Conservation (phyloP, 2,888 invertebrate species). For the Chaitophorus viminalis region DNA sequence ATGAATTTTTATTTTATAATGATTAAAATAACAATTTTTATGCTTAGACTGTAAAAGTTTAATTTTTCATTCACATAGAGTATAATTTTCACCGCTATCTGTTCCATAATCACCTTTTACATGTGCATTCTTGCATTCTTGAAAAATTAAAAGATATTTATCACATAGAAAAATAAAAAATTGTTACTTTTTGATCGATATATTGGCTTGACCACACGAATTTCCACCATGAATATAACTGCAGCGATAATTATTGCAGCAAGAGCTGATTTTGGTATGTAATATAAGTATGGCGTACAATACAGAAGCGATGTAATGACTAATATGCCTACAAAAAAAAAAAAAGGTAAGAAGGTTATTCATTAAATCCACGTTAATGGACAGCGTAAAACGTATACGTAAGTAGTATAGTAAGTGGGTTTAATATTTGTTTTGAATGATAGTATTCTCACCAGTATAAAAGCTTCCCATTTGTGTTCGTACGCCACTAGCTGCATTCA, state of each 20-base stretch:
- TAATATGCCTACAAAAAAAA: conserved; percentile 72
- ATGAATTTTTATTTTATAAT: no score
- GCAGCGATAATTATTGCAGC: conserved; percentile 93
- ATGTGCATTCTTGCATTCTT: neutral
- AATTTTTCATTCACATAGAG: no score
- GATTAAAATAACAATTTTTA: no score
- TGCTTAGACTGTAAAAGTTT: no score
- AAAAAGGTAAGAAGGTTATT: neutral
- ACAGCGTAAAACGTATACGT: neutral
- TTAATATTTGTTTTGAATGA: no score
- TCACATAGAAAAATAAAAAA: conserved; percentile 63
- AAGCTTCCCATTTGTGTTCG: conserved; percentile 86
- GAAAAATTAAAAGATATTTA: conserved; percentile 71
- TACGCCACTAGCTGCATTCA: conserved; percentile 89
- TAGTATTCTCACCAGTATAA: conserved; percentile 74
- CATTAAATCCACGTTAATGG: neutral
- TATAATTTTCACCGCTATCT: no score
- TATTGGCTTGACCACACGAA: conserved; percentile 85
- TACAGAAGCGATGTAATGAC: conserved; percentile 86
- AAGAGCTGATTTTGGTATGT: conserved; percentile 84
- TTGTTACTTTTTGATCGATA: conserved; percentile 84
- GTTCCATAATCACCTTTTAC: no score
- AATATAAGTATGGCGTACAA: conserved; percentile 89
- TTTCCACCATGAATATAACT: conserved; percentile 91
- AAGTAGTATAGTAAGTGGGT: no score